phyloP scores from a whole-genome alignment of 2,888 invertebrate genomes.

The Nineta flava region DNA sequence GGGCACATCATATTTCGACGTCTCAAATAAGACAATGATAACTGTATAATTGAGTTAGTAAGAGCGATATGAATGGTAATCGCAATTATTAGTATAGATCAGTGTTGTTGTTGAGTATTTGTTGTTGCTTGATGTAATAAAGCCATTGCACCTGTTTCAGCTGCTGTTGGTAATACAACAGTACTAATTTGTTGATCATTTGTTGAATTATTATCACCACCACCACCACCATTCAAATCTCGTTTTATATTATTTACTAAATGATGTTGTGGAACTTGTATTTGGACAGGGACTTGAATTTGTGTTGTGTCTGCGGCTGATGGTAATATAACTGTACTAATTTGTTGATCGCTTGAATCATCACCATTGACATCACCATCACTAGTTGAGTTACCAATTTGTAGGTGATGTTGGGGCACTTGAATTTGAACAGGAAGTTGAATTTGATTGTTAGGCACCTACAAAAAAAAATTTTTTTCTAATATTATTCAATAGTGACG shows the following conservation, averaged over 20 bases:
- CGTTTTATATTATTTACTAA: constrained; percentile 19
- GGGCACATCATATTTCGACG: too few species aligned
- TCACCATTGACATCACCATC: constrained; percentile 11
- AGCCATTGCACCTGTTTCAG: constrained; percentile 29
- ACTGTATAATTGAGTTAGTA: too few species aligned
- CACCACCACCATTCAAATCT: neutral
- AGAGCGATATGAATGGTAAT: too few species aligned
- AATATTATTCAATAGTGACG: too few species aligned
- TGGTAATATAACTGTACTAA: constrained; percentile 35
- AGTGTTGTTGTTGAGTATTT: constrained; percentile 7
- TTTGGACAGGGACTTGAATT: constrained; percentile 45
- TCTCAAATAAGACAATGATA: too few species aligned
- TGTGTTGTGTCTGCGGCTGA: constrained; percentile 34
- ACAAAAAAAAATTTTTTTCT: constrained; percentile 3
- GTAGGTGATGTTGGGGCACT: constrained; percentile 37
- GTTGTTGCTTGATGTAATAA: constrained; percentile 28
- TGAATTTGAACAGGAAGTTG: constrained; percentile 49
- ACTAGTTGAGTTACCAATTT: constrained; percentile 23
- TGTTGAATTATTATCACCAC: neutral
- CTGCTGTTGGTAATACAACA: constrained; percentile 35
- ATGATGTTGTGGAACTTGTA: constrained; percentile 42
- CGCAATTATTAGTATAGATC: neutral
- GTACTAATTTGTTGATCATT: constrained; percentile 26
- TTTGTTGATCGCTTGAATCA: constrained; percentile 14
- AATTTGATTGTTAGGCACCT: constrained; percentile 46